Conservation (phyloP, 1,140 invertebrate genomes). For the Brachionus calyciflorus region DNA sequence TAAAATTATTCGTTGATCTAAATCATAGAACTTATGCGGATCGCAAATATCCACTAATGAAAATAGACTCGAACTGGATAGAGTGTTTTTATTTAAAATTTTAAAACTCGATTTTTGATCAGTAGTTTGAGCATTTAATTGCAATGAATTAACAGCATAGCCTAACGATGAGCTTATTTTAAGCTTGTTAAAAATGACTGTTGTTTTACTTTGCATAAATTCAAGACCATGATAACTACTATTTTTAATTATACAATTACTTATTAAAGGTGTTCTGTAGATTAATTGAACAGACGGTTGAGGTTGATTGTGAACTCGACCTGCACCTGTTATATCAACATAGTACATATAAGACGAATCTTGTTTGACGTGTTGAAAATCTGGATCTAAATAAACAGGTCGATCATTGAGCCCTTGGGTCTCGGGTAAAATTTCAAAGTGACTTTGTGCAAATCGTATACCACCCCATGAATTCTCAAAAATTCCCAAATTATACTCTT, state of each 20-base stretch:
- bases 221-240: constrained; percentile 27
- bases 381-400: constrained; percentile 6
- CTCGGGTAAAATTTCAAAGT: constrained; percentile 11
- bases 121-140: constrained; percentile 19
- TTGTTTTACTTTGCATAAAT: constrained; percentile 20
- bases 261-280: constrained; percentile 8
- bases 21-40: constrained; percentile 36
- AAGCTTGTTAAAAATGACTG: background rate
- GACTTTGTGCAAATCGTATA: constrained; percentile 26
- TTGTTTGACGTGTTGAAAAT: constrained; percentile 27
- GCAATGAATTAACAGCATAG: constrained; percentile 10
- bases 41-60: constrained; percentile 39
- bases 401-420: background rate
- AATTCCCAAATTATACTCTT: background rate
- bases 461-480: constrained; percentile 46
- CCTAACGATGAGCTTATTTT: background rate
- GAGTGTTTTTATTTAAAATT: background rate
- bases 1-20: constrained; percentile 70
- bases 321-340: constrained; percentile 28
- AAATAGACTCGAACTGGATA: background rate
- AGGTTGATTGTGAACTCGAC: constrained; percentile 5
- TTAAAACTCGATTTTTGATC: constrained; percentile 46
- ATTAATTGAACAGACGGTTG: constrained; percentile 18
- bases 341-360: constrained; percentile 45
- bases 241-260: constrained; percentile 25